These are phyloP conservation scores for Crioceris asparagi DNA, from an alignment of 2,888 invertebrate genomes.

Conservation along the genomic window DNA sequence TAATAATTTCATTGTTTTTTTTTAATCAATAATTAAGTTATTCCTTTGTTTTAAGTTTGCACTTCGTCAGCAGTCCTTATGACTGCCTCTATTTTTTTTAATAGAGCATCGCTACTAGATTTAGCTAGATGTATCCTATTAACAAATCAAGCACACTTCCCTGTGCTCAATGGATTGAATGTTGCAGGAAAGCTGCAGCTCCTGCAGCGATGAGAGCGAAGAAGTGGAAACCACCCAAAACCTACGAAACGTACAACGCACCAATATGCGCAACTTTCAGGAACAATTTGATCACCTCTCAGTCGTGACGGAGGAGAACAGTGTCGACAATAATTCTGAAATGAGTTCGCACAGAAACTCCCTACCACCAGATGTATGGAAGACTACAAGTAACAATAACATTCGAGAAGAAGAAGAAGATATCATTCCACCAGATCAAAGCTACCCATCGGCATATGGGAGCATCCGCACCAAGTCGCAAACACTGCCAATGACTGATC, in stretches of 20 bases:
- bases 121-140: no score
- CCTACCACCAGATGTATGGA: constrained; percentile 5
- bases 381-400: constrained; percentile 23
- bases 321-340: constrained; percentile 36
- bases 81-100: no score
- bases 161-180: no score
- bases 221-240: constrained; percentile 38
- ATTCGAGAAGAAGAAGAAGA: constrained; percentile 25
- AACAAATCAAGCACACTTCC: no score
- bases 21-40: no score
- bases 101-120: no score
- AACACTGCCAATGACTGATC: constrained; percentile 19
- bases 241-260: constrained; percentile 37
- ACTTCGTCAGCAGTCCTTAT: no score
- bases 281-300: constrained; percentile 64
- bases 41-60: no score
- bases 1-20: no score
- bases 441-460: no score
- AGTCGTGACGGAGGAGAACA: constrained; percentile 64
- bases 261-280: constrained; percentile 40
- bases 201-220: constrained; percentile 35
- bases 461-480: constrained; percentile 24
- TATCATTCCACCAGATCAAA: constrained; percentile 35
- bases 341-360: constrained; percentile 24
- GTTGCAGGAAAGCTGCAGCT: constrained; percentile 32